Evolutionary conservation across 1,140 invertebrate species (phyloP), one percentile per base, ranked within the genome.

Genomic region (Calliphora vicina): DNA sequence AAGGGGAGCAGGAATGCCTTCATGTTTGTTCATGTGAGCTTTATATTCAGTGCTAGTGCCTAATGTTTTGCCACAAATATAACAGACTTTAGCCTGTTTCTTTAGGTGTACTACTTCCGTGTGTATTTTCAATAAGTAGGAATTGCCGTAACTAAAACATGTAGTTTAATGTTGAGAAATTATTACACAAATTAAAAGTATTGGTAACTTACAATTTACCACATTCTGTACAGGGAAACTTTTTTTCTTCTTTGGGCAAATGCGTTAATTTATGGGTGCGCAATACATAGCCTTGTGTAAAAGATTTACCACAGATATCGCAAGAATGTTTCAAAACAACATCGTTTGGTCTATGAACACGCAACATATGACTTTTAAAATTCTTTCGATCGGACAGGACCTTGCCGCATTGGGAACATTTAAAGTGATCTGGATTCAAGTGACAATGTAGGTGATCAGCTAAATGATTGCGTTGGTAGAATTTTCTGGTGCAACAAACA

Each of bases 391-490:
- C 15, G 5, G 27, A 27, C 12, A 35, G 25, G 15, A 74, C 72
- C 35, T 42, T 74, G 43, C 13, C 35, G 23, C 74, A 78, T 13
- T 43, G 13, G 20, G 86, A 88, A 10, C 74, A 78, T 20, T 78
- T 78, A 25, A 78, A 78, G 20, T 78, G 20, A 13, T 78, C 74
- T 1, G 74, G 74, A 78, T 78, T 23, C 13, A 78, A 23, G 6
- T 78, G 74, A 25, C 1, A 20, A 23, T 78, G 35, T 23, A 78
- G 8, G 10, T 78, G 74, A 45, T 78, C 74, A 2, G 43, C 35
- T 10, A 78, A 8, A 43, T 23, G 15, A 6, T 8, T 35, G 35
- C 13, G 26, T n/a, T n/a, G 25, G 13, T 43, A 78, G 20, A 45
- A 25, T 78, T 45, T 78, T 15, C 0, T 45, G 1, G 23, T 25